Evolutionary conservation across 2,113 vertebrate genomes (phyloP), one percentile per base, ranked within the genome.

Genomic region (Leptosomus discolor): DNA sequence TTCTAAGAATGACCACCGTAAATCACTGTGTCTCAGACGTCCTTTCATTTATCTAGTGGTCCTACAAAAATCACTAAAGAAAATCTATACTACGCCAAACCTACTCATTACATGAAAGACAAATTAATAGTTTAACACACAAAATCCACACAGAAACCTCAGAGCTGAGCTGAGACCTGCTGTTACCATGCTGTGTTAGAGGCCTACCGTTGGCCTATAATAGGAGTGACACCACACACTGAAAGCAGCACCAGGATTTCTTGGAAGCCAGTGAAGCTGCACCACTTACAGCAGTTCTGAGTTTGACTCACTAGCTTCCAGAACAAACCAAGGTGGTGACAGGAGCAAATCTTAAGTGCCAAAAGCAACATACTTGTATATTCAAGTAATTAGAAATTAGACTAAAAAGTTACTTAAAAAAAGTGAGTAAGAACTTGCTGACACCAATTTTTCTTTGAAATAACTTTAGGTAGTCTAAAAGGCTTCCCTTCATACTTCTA

Each of bases 341-440:
- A 46, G 34, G 36, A 96, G 61, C 74, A 88, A 90, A 87, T 85
- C 83, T 96, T 81, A 94, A 74, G 60, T 80, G 39, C 58, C 83
- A 54, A 91, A 95, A 92, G 60, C 73, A 93, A 41, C 14, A 15
- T 68, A 82, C 21, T 83, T 43, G 12, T 69, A 70, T 50, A 84
- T 84, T 91, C 80, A 82, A 97, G 90, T 92, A 95, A 93, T 68
- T 60, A 91, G 85, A 87, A 96, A 92, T 94, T 53, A 87, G 4
- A 96, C 77, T 84, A 95, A 91, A 96, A 95, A 22, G 46, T 79
- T 96, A 87, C 51, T 91, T 24, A 2, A 0, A 83, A 67, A n/a
- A 61, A 84, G 77, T 27, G 79, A 96, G 76, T 21, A 92, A 77
- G 83, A 97, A 92, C 71, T 96, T 84, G 58, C 88, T 96, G 86